Percentiles rank a stretch among this genome's conserved stretches.
These are phyloP conservation scores for Trissoscelio sp. DNA, from an alignment of 2,888 invertebrate genomes.

Conservation along the genomic window DNA sequence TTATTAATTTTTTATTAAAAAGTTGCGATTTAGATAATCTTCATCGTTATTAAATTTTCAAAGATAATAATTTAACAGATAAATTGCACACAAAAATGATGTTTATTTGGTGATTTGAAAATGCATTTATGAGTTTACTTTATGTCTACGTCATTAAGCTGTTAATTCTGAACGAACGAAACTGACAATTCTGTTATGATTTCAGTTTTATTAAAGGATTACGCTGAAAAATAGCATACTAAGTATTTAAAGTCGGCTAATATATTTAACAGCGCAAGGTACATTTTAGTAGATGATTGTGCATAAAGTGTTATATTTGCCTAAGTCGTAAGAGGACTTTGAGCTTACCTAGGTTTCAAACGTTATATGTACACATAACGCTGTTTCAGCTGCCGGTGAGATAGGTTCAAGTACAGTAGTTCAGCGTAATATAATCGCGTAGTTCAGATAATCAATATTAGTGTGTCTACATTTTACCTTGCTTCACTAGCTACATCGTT, in stretches of 20 bases:
- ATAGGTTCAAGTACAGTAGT: conserved; percentile 68
- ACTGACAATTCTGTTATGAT: conserved; percentile 1
- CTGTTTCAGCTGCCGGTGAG: conserved; percentile 54
- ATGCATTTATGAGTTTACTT: background rate
- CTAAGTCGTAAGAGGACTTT: conserved; percentile 53
- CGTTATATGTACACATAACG: conserved; percentile 50
- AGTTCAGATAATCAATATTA: conserved; percentile 74
- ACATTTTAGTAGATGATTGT: conserved; percentile 40
- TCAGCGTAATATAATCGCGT: conserved; percentile 72
- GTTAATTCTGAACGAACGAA: background rate
- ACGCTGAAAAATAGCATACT: conserved; percentile 10
- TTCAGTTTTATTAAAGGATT: conserved; percentile 23
- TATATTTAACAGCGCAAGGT: conserved; percentile 25
- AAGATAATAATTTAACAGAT: no score
- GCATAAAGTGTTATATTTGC: conserved; percentile 38
- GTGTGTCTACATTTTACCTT: conserved; percentile 35
- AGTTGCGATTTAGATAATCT: no score
- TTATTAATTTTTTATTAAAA: no score
- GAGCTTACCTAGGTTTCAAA: conserved; percentile 46
- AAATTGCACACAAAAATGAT: no score
- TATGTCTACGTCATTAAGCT: conserved; percentile 1
- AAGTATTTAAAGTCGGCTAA: conserved; percentile 22
- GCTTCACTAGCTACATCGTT: conserved; percentile 10
- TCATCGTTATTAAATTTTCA: no score
- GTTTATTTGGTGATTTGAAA: background rate